Conservation (phyloP, 53 echinoderm and acorn worm genomes). For the Arbacia lixula region DNA sequence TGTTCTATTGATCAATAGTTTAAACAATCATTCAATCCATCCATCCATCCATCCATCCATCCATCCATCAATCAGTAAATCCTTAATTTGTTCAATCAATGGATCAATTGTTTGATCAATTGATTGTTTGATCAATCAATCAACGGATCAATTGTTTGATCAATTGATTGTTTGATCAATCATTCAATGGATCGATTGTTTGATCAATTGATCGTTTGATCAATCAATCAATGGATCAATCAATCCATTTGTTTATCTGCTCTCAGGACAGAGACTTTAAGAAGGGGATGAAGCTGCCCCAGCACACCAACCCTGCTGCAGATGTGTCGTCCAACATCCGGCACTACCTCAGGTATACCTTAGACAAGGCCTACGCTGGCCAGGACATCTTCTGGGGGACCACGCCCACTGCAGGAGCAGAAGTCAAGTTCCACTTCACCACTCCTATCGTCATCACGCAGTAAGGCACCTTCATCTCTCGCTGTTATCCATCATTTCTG, state of each 20-base stretch:
- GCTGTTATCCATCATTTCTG: not conserved
- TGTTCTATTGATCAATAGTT: no score
- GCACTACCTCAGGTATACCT: slow-evolving; percentile 84
- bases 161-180: no score
- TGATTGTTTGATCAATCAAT: no score
- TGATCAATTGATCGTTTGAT: no score
- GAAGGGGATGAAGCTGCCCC: slow-evolving; percentile 83
- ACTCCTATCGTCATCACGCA: slow-evolving; percentile 76
- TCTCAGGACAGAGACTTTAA: slow-evolving; percentile 93
- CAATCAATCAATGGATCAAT: no score
- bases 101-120: no score
- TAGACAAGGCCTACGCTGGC: slow-evolving; percentile 89
- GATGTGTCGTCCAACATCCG: slow-evolving; percentile 88
- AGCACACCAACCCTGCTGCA: slow-evolving; percentile 85
- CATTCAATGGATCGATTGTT: no score
- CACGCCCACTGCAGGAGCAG: slow-evolving; percentile 79
- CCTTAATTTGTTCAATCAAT: no score
- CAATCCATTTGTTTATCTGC: not conserved
- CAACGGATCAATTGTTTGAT: no score
- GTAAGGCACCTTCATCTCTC: slow-evolving; percentile 57
- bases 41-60: no score
- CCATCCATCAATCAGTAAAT: no score
- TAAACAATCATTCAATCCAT: no score
- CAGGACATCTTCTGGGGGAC: slow-evolving; percentile 98
- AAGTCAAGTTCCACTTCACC: slow-evolving; percentile 78